phyloP scores from a whole-genome alignment of 23 tunicate species.

The Corella eumyota region DNA sequence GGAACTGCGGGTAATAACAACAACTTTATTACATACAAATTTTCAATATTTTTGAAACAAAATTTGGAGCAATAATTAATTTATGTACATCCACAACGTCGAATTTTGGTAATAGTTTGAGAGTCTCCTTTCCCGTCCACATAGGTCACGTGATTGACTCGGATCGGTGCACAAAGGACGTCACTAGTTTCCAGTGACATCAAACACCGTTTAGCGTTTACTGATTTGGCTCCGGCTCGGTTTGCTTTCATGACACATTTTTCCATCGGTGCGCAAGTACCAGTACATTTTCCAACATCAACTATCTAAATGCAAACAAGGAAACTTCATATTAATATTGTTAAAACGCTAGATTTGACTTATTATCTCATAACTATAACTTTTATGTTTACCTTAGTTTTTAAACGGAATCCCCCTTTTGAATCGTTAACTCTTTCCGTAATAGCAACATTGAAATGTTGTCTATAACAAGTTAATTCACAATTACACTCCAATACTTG shows the following conservation, averaged over 20 bases:
- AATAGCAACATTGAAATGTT: slow-evolving; percentile 60
- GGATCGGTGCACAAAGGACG: slow-evolving; percentile 64
- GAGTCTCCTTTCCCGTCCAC: slow-evolving; percentile 13
- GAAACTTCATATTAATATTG: too few relatives aligned
- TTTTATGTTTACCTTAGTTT: slow-evolving; percentile 47
- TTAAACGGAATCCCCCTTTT: slow-evolving; percentile 1
- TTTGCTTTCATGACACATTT: slow-evolving; percentile 49
- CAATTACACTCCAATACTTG: slow-evolving; percentile 46
- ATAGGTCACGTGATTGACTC: slow-evolving; percentile 46
- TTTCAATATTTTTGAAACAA: too few relatives aligned
- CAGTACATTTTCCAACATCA: slow-evolving; percentile 68
- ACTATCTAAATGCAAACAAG: slow-evolving; percentile 26
- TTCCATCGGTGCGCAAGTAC: slow-evolving; percentile 62
- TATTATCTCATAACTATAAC: too few relatives aligned
- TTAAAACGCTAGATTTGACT: too few relatives aligned
- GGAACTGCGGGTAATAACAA: too few relatives aligned
- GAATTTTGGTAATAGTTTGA: slow-evolving; percentile 30
- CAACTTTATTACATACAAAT: too few relatives aligned
- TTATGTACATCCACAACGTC: slow-evolving; percentile 81
- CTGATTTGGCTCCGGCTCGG: background rate
- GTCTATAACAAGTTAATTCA: slow-evolving; percentile 59
- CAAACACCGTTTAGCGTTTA: slow-evolving; percentile 21
- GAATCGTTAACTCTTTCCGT: slow-evolving; percentile 18
- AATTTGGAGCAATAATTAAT: too few relatives aligned
- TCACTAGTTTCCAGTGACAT: slow-evolving; percentile 76